Percentiles rank a stretch among this genome's conserved stretches.
These are phyloP conservation scores for Lamprologus callipterus DNA, from an alignment of 2,113 vertebrate genomes.

Conservation along the genomic window DNA sequence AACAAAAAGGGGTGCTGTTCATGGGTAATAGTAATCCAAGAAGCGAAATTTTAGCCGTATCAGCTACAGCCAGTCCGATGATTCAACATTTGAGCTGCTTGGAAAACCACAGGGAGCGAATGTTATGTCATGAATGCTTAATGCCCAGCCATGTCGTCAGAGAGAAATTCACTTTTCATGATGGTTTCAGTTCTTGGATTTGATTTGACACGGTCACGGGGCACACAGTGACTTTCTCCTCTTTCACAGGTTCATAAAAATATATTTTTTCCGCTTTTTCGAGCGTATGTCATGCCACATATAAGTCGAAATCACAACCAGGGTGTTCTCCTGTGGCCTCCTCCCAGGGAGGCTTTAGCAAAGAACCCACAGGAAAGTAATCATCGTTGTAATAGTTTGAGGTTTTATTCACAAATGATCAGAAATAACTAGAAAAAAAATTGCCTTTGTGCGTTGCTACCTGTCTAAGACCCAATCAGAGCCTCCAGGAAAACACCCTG, in stretches of 20 bases:
- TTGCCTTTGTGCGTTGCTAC: fast-evolving
- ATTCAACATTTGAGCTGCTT: background rate
- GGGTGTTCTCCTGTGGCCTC: background rate
- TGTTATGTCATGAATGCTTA: background rate
- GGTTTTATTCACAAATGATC: background rate
- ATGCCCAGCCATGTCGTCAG: background rate
- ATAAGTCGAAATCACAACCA: background rate
- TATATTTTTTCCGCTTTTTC: fast-evolving
- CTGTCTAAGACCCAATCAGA: fast-evolving
- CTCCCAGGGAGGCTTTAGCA: background rate
- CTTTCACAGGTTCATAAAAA: background rate
- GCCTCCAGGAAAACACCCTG: background rate
- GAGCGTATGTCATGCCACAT: fast-evolving
- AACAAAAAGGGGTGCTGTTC: background rate
- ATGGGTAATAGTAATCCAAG: background rate
- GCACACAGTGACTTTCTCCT: background rate
- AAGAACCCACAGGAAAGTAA: background rate
- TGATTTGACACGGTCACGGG: background rate
- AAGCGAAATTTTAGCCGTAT: background rate
- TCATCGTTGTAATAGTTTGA: background rate
- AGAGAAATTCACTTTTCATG: background rate
- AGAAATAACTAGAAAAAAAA: background rate
- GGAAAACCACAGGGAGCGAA: background rate
- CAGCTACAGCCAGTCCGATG: background rate
- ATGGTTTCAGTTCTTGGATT: background rate